Conservation (phyloP, 64 coral and sea anemone species). For the Montipora cactus region DNA sequence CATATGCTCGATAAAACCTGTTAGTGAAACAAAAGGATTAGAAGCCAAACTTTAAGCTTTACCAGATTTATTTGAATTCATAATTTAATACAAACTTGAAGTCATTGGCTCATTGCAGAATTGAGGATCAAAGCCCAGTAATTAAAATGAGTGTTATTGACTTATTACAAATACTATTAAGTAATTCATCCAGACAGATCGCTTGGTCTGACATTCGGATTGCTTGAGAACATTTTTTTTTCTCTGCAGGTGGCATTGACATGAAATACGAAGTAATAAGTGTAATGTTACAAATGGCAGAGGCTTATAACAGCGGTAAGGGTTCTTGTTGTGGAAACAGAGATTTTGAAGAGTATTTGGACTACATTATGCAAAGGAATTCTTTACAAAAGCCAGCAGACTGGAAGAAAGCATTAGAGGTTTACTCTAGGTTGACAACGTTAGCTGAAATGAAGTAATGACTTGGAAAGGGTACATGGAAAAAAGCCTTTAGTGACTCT, state of each 20-base stretch:
- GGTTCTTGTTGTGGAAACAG: conserved; percentile 60
- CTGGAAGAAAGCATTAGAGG: conserved; percentile 44
- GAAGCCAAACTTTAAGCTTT: no score
- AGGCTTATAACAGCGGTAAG: conserved; percentile 5
- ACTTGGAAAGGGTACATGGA: not conserved
- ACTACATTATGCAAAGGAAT: conserved; percentile 58
- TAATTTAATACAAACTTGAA: not conserved
- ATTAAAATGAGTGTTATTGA: not conserved
- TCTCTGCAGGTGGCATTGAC: conserved; percentile 35
- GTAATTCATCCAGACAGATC: not conserved
- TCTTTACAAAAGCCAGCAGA: conserved; percentile 42
- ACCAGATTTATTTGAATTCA: not conserved
- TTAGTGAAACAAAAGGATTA: no score
- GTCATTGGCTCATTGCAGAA: not conserved
- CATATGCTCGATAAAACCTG: not conserved
- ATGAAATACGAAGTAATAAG: conserved; percentile 22
- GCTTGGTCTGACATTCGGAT: not conserved
- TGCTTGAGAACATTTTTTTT: not conserved
- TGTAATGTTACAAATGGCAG: conserved; percentile 54
- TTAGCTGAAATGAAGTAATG: conserved; percentile 55
- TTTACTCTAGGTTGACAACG: conserved; percentile 30
- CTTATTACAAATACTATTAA: not conserved
- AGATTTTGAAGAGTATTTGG: conserved; percentile 60
- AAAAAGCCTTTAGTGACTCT: not conserved
- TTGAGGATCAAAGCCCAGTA: not conserved